Base-by-base conservation (phyloP, 2,888 invertebrate species). In the Nemotelus nigrinus region DNA sequence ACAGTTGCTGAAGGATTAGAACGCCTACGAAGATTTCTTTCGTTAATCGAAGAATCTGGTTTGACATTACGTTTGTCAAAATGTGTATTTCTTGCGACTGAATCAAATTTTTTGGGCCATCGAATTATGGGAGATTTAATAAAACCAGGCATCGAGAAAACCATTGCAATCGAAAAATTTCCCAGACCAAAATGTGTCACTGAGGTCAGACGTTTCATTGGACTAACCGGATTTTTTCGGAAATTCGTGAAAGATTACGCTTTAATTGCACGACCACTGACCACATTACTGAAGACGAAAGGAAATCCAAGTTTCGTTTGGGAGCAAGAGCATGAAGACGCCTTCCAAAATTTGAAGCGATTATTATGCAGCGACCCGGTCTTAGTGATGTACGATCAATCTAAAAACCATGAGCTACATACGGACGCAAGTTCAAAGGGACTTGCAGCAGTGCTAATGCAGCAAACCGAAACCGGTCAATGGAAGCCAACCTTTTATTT, bases 381-480 rank as follows among this genome's bases (percentile, higher is more conserved):
- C 0, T 63, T 85, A 7, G 79, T 82, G 0, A 77, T 85, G 6
- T 57, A 82, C 64, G 80, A 84, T 41, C 81, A 81, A 0, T 65
- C 57, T 0, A 70, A 78, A 3, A 80, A 82, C 47, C 83, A 82
- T 6, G 76, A 85, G 47, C 63, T 85, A 0, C 85, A 86, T 48
- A 86, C 85, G 0, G 86, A 86, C 70, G 85, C 85, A 0, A 83
- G 83, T 47, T 80, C 82, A 25, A 39, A 80, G 0, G 85, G 85
- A 0, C 80, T 81, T 79, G 84, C 74, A 5, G 85, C 83, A 0
- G 83, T 86, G 4, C n/a, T 86, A 0, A 70, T 85, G 65, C 85
- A 86, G 77, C 44, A 78, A 0, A 68, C 79, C 3, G 60, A 47
- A 2, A 71, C 81, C 2, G 68, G 76, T 8, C 0, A 3, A 0